Percentiles rank a stretch among this genome's conserved stretches.
Evolutionary conservation across 2,888 invertebrate species (phyloP).

Genomic region (Cerastis leucographa): DNA sequence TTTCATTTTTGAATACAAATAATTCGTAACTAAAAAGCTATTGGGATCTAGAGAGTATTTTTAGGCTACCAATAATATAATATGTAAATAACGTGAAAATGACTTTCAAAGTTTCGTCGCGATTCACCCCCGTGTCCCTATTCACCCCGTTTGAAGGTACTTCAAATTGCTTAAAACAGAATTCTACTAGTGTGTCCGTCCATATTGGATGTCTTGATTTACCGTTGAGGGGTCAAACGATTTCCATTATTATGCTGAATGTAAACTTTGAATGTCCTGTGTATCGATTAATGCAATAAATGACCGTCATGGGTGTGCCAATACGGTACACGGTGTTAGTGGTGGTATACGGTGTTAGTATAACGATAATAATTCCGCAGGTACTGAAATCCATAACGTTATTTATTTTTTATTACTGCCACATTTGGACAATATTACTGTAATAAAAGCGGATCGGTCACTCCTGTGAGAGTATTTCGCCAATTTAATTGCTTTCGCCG

Average conservation of each 20-base stretch:
- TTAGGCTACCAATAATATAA: too few relatives aligned
- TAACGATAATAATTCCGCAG: slow-evolving; percentile 34
- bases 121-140: too few relatives aligned
- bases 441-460: slow-evolving; percentile 20
- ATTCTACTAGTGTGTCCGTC: background rate
- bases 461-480: slow-evolving; percentile 11
- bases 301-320: slow-evolving; percentile 22
- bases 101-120: too few relatives aligned
- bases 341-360: slow-evolving; percentile 14
- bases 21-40: too few relatives aligned
- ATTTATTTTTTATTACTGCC: slow-evolving; percentile 50
- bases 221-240: background rate
- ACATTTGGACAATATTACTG: slow-evolving; percentile 40
- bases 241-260: slow-evolving; percentile 14
- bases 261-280: background rate
- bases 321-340: slow-evolving; percentile 14
- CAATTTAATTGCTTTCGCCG: slow-evolving; percentile 19
- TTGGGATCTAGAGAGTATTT: too few relatives aligned
- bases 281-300: slow-evolving; percentile 26
- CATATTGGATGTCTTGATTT: slow-evolving; percentile 6
- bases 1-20: too few relatives aligned
- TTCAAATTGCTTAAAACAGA: slow-evolving; percentile 7
- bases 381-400: slow-evolving; percentile 39
- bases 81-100: too few relatives aligned
- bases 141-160: too few relatives aligned